A percentile compares a stretch with the other conserved stretches of the same genome.
phyloP scores from a whole-genome alignment of 2,888 invertebrate genomes.

The Buathra laborator region DNA sequence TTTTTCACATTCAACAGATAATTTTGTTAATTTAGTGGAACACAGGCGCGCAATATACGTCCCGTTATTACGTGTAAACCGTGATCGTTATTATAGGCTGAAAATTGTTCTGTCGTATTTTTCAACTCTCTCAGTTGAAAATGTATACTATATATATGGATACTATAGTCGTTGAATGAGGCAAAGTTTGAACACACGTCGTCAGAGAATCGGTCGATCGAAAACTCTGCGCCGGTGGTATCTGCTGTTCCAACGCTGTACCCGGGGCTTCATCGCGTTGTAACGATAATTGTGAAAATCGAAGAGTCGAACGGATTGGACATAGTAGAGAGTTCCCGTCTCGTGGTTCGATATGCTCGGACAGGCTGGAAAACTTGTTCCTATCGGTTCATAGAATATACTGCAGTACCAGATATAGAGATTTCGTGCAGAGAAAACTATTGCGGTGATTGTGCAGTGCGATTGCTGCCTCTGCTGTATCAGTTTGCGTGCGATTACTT shows the following conservation, averaged over 20 bases:
- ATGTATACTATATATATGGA: neutral
- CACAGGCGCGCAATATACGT: neutral
- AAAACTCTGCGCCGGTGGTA: constrained; percentile 6
- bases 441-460: constrained; percentile 28
- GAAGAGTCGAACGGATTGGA: constrained; percentile 43
- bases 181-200: constrained; percentile 53
- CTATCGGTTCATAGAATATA: constrained; percentile 28
- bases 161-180: neutral
- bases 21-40: constrained; percentile 14
- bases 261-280: constrained; percentile 18
- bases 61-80: neutral
- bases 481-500: neutral
- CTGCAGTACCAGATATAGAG: constrained; percentile 30
- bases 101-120: constrained; percentile 11
- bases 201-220: constrained; percentile 52
- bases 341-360: constrained; percentile 54
- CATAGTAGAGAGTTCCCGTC: constrained; percentile 50
- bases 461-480: constrained; percentile 7
- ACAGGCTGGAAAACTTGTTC: constrained; percentile 59
- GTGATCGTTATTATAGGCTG: constrained; percentile 28
- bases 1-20: constrained; percentile 28
- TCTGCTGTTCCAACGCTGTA: constrained; percentile 9
- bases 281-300: constrained; percentile 65
- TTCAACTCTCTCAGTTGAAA: neutral
- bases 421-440: constrained; percentile 61